Conservation (phyloP, 2,797 vertebrate genomes). For the Moxostoma hubbsi region DNA sequence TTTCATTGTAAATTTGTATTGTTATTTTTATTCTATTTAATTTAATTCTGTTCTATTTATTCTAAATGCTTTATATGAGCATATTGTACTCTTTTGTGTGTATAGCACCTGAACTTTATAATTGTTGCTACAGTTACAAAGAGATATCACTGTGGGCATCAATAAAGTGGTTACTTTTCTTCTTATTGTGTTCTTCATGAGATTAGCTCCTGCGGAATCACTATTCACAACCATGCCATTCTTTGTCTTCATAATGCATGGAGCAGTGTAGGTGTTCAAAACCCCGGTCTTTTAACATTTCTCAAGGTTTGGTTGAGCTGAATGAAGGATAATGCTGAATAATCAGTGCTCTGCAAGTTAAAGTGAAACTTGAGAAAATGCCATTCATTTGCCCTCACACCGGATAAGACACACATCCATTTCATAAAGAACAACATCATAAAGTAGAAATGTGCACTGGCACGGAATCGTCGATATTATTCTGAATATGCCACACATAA, state of each 20-base stretch:
- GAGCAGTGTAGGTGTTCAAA: neutral
- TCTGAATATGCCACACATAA: neutral
- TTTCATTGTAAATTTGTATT: no score
- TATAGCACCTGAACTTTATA: no score
- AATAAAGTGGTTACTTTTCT: no score
- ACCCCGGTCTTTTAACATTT: slow-evolving; percentile 6
- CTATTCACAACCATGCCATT: neutral
- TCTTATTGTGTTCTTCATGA: no score
- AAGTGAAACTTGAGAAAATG: slow-evolving; percentile 14
- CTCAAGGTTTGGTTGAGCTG: neutral
- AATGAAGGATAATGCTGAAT: neutral
- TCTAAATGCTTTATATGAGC: no score
- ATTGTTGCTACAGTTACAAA: no score
- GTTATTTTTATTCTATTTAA: no score
- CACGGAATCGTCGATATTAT: neutral
- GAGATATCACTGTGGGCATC: no score
- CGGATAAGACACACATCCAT: neutral
- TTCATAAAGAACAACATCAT: neutral
- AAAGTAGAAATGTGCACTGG: neutral
- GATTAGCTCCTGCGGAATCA: neutral
- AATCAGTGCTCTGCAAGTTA: neutral
- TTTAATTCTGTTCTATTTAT: no score
- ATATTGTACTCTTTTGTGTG: no score
- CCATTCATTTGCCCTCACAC: neutral
- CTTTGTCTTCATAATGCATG: neutral